Conservation (phyloP, 2,888 invertebrate species). For the Bombylius major region DNA sequence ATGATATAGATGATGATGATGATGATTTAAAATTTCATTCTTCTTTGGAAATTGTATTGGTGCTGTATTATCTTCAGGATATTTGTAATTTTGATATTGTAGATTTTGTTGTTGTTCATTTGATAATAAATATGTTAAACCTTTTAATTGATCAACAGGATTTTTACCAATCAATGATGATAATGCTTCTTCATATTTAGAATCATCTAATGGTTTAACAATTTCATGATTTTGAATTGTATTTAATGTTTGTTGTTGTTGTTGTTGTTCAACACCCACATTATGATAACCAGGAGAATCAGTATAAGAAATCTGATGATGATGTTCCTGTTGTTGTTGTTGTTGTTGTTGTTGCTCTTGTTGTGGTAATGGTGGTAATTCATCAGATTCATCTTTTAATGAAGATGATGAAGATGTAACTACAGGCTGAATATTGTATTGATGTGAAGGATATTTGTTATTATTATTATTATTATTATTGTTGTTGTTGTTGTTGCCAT, state of each 20-base stretch:
- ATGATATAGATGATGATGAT: too few relatives aligned
- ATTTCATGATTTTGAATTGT: not conserved
- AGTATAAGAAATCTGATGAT: not conserved
- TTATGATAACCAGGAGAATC: not conserved
- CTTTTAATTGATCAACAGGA: slow-evolving; percentile 40
- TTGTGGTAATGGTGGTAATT: not conserved
- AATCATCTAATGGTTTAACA: not conserved
- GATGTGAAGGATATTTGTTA: not conserved
- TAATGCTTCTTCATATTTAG: slow-evolving; percentile 31
- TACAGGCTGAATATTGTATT: not conserved
- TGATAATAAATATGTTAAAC: slow-evolving; percentile 38
- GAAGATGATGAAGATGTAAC: not conserved
- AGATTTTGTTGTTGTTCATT: slow-evolving; percentile 25
- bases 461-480: too few relatives aligned
- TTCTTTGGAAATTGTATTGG: slow-evolving; percentile 30
- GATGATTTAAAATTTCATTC: not conserved
- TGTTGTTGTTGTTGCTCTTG: not conserved
- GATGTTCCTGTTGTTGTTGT: not conserved
- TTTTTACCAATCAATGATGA: slow-evolving; percentile 39
- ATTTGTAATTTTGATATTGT: not conserved
- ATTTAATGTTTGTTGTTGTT: not conserved
- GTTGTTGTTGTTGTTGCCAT: too few relatives aligned
- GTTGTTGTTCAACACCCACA: not conserved
- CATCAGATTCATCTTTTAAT: not conserved
- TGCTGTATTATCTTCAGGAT: slow-evolving; percentile 29